Percentiles rank a stretch among this genome's conserved stretches.
phyloP scores from a whole-genome alignment of 1,140 invertebrate species.

The Antheraea pernyi region DNA sequence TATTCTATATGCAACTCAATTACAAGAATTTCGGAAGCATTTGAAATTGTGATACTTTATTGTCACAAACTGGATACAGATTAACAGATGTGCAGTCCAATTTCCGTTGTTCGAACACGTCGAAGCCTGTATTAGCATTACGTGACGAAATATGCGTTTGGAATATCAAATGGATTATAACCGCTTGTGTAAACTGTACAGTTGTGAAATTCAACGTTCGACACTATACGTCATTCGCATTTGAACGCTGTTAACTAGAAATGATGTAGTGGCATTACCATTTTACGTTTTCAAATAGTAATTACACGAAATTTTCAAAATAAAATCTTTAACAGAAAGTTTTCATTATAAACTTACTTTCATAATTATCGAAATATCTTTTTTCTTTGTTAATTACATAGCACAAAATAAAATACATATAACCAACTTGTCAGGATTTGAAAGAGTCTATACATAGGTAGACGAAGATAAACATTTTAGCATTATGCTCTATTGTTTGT shows the following conservation, averaged over 20 bases:
- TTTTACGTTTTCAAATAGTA: neutral
- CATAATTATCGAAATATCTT: neutral
- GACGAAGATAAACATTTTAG: too few species aligned
- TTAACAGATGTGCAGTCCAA: neutral
- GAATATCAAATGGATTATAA: neutral
- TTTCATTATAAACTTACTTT: neutral
- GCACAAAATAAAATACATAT: too few species aligned
- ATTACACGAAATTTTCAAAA: neutral
- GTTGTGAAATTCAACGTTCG: neutral
- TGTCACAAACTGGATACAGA: neutral
- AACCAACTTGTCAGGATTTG: too few species aligned
- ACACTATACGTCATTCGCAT: neutral
- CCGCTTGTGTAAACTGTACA: neutral
- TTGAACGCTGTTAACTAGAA: neutral
- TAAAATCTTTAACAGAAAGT: neutral
- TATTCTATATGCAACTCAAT: too few species aligned
- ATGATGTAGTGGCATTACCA: neutral
- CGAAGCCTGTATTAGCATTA: neutral
- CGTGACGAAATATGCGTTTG: neutral
- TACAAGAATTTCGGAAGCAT: too few species aligned
- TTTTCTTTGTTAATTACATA: too few species aligned
- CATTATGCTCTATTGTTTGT: too few species aligned
- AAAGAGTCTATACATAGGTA: too few species aligned
- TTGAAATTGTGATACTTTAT: conserved; percentile 5
- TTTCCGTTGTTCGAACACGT: neutral